Evolutionary conservation across 2,113 vertebrate genomes (phyloP), one percentile per base, ranked within the genome.

Genomic region (Scalopus aquaticus): DNA sequence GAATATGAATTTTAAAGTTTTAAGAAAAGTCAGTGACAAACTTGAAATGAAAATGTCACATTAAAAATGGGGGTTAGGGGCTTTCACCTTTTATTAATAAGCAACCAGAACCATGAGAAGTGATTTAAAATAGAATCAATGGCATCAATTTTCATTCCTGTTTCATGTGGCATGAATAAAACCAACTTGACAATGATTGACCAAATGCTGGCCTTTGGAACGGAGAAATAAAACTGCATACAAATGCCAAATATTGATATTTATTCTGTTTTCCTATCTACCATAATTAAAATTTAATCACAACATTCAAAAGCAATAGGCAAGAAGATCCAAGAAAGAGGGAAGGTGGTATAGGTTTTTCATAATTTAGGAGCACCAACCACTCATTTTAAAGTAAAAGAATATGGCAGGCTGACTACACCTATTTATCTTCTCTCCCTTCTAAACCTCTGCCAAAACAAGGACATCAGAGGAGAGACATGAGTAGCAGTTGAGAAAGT

Each of bases 271-370:
- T 86, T 86, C 78, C 74, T 51, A 26, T 69, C 7, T 26, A 62
- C 32, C 82, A 22, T 37, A 86, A 88, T 92, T 70, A 92, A 93
- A 84, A 84, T 87, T 74, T 93, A n/a, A 78, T 82, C 39, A 90
- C n/a, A 72, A 80, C 92, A 84, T 32, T 83, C 28, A 17, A 56
- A 42, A 67, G 30, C 60, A 83, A 78, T 16, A 84, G 67, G 72
- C 26, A 81, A 96, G 32, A 79, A 58, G 69, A 42, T 65, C 49
- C 4, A 51, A 93, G 11, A 65, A 44, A 79, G 35, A 78, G 30
- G 22, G 28, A 64, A 81, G 26, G 20, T 19, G 42, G 51, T 37
- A 56, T 30, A 65, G 22, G 30, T 19, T 87, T 87, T 94, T 87
- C n/a, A 20, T 64, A 69, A 79, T 35, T 35, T 37, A 83, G n/a